Evolutionary conservation across 2,888 invertebrate species (phyloP).

Genomic region (Hirtodrosophila confusa): DNA sequence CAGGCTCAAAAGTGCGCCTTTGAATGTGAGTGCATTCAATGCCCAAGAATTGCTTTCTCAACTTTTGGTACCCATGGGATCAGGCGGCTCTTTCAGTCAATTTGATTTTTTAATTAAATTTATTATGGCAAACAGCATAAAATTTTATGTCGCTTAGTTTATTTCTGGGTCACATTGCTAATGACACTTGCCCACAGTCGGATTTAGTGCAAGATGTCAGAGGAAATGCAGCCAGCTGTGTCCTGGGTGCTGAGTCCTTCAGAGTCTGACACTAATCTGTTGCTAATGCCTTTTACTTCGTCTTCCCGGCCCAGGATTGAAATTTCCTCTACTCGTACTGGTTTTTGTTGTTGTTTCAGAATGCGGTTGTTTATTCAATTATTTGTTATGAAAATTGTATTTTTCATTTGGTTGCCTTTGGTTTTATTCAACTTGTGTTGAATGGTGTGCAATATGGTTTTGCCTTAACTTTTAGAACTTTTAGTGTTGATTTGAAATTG

Average conservation of each 20-base stretch:
- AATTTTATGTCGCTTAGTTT: conserved; percentile 69
- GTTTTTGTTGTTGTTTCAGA: conserved; percentile 8
- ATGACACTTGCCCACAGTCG: conserved; percentile 51
- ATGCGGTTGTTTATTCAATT: conserved; percentile 60
- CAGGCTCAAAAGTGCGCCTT: conserved; percentile 14
- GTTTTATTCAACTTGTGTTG: conserved; percentile 2
- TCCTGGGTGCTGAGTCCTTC: conserved; percentile 11
- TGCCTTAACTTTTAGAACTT: conserved; percentile 10
- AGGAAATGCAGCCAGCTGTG: conserved; percentile 28
- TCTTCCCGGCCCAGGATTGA: conserved; percentile 11
- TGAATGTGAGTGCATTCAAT: conserved; percentile 5
- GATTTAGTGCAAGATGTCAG: conserved; percentile 30
- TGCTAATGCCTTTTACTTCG: conserved; percentile 62
- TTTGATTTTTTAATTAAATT: conserved; percentile 75
- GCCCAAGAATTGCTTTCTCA: conserved; percentile 4
- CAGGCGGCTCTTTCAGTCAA: conserved; percentile 41
- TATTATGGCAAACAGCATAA: conserved; percentile 71
- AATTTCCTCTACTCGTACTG: conserved; percentile 4
- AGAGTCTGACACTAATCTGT: conserved; percentile 54
- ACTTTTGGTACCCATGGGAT: conserved; percentile 4
- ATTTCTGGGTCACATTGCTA: conserved; percentile 71
- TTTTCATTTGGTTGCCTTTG: conserved; percentile 46
- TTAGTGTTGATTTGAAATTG: conserved; percentile 11
- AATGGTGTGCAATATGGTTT: conserved; percentile 29
- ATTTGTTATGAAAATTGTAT: conserved; percentile 53